Evolutionary conservation across 2,113 vertebrate species (phyloP), one percentile per base, ranked within the genome.

Genomic region (Hippocampus comes): DNA sequence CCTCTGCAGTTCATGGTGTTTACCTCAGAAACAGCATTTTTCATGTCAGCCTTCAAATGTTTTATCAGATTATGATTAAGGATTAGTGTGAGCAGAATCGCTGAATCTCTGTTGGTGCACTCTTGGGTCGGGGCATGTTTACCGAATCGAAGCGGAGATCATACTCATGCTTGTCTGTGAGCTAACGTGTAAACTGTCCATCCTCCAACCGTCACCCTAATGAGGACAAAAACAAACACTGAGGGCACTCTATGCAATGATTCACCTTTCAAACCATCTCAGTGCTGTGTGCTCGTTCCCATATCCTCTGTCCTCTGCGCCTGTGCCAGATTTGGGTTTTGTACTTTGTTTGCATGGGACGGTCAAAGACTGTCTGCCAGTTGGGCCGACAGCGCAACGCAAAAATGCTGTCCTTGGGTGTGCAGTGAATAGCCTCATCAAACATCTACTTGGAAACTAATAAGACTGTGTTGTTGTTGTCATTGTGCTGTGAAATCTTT

Each of bases 241-340:
- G 1, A 84, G 80, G 80, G 65, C 72, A 67, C 42, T 60, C 48
- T 49, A 69, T 51, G 27, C 34, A 64, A 68, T 83, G 71, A 84
- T 76, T 86, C 82, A 80, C 57, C 57, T 73, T 68, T 80, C 34
- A n/a, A n/a, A 60, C 51, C 46, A 57, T 66, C 27, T 67, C 63
- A 43, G 21, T 18, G 48, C 21, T 41, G 70, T 71, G 76, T 14
- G 48, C 60, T 79, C 76, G 57, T 55, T 70, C 68, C 46, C 30
- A 66, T 72, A 70, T 81, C 56, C 27, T 73, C 48, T 67, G 78
- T 86, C 80, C 79, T 86, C 72, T 75, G 68, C 70, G 63, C 74
- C 10, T 67, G 77, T 79, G 84, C 75, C 83, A 80, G 63, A 43
- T 42, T 67, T 78, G 67, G 30, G 67, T 73, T 68, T 78, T 67